phyloP scores from a whole-genome alignment of 2,113 vertebrate genomes.

The Lagopus leucura region DNA sequence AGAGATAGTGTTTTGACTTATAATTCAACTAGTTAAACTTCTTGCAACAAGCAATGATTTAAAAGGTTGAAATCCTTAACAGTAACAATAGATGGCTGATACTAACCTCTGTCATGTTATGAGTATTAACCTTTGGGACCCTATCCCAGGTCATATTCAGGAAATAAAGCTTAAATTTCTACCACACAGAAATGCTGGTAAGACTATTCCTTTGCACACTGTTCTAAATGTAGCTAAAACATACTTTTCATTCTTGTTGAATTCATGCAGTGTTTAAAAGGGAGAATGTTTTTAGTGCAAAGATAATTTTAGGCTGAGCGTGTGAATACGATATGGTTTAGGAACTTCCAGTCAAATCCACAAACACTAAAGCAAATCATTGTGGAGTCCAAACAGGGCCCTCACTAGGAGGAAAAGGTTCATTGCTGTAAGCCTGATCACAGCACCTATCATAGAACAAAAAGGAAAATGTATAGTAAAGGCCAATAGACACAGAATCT shows the following conservation, averaged over 20 bases:
- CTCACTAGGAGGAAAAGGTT: neutral
- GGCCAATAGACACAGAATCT: neutral
- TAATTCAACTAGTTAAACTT: neutral
- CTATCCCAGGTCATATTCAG: neutral
- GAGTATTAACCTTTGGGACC: neutral
- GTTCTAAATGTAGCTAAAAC: slow-evolving; percentile 12
- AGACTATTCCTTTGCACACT: neutral
- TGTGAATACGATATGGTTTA: neutral
- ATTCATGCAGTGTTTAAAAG: neutral
- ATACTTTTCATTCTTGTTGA: neutral
- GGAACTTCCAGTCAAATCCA: neutral
- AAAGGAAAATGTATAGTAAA: neutral
- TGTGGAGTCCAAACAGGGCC: neutral
- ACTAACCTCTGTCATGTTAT: neutral
- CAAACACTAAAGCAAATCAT: neutral
- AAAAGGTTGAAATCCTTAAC: neutral
- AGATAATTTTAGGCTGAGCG: neutral
- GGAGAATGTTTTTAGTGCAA: neutral
- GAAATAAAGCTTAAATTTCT: neutral
- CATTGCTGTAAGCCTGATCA: neutral
- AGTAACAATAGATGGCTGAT: neutral
- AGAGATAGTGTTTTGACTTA: neutral
- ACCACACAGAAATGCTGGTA: neutral
- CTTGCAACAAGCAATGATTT: neutral
- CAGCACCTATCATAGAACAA: neutral